Percentiles rank a stretch among this genome's conserved stretches.
Conservation (phyloP, 1,140 invertebrate species). For the Mylabris phalerata region DNA sequence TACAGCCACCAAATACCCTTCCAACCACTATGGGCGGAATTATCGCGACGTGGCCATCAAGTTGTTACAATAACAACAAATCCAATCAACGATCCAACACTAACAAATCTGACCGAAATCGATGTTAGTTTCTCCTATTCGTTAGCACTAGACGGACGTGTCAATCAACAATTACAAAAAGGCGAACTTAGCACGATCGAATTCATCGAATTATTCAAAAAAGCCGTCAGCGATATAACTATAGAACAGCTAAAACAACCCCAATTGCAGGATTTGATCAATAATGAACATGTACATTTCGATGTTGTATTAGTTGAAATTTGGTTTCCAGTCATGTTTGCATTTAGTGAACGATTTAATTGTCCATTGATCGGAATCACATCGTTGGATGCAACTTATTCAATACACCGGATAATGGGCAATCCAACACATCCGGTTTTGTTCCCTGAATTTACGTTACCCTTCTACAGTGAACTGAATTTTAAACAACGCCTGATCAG, state of each 20-base stretch:
- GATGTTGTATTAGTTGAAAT: slow-evolving; percentile 38
- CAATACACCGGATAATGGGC: slow-evolving; percentile 30
- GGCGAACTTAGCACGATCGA: no score
- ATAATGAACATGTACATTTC: slow-evolving; percentile 34
- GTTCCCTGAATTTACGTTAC: slow-evolving; percentile 29
- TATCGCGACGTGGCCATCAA: slow-evolving; percentile 27
- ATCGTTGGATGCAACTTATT: slow-evolving; percentile 24
- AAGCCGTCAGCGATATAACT: no score
- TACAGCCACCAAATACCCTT: slow-evolving; percentile 53
- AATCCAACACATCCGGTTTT: slow-evolving; percentile 35
- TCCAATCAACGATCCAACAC: slow-evolving; percentile 14
- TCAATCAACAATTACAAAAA: no score
- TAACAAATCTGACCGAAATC: slow-evolving; percentile 6
- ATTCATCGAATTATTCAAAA: no score
- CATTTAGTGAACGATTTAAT: slow-evolving; percentile 35
- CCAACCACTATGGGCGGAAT: slow-evolving; percentile 34
- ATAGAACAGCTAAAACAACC: no score
- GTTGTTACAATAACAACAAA: neutral
- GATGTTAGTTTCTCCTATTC: no score
- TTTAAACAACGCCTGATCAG: slow-evolving; percentile 36
- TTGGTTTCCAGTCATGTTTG: slow-evolving; percentile 26
- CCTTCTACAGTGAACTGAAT: slow-evolving; percentile 17
- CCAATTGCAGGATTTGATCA: neutral
- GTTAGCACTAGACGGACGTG: no score
- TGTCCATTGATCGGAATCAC: slow-evolving; percentile 34